Evolutionary conservation across 2,888 invertebrate species (phyloP).

Genomic region (Eupithecia subfuscata): DNA sequence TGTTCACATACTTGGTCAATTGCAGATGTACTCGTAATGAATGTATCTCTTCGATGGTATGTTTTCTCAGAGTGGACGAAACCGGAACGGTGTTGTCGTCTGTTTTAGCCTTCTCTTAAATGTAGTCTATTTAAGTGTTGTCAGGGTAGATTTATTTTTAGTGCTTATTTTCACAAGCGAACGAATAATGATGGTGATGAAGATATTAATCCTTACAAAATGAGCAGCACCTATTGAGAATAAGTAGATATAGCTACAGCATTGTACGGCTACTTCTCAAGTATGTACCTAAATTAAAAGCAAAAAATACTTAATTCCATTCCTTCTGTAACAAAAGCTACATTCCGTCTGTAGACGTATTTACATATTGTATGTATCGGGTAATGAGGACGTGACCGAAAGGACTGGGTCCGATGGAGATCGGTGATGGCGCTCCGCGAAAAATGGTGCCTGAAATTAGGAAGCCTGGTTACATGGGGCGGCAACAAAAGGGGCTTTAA

Average conservation of each 20-base stretch:
- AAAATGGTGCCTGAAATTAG: neutral
- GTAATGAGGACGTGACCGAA: slow-evolving; percentile 26
- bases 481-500: neutral
- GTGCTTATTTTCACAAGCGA: neutral
- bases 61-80: no score
- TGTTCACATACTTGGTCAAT: no score
- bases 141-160: no score
- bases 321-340: neutral
- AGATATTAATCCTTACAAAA: neutral
- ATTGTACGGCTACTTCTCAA: neutral
- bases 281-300: neutral
- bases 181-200: neutral
- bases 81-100: neutral
- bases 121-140: no score
- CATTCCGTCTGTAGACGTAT: neutral
- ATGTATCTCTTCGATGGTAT: no score
- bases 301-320: neutral
- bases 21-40: no score
- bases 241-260: neutral
- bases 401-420: slow-evolving; percentile 14
- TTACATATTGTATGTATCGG: slow-evolving; percentile 21
- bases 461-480: neutral
- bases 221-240: neutral
- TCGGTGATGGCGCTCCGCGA: slow-evolving; percentile 8
- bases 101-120: neutral